Percentiles rank a stretch among this genome's conserved stretches.
phyloP scores from a whole-genome alignment of 92 coral and sea anemone species.

The Epizoanthus rinbou region DNA sequence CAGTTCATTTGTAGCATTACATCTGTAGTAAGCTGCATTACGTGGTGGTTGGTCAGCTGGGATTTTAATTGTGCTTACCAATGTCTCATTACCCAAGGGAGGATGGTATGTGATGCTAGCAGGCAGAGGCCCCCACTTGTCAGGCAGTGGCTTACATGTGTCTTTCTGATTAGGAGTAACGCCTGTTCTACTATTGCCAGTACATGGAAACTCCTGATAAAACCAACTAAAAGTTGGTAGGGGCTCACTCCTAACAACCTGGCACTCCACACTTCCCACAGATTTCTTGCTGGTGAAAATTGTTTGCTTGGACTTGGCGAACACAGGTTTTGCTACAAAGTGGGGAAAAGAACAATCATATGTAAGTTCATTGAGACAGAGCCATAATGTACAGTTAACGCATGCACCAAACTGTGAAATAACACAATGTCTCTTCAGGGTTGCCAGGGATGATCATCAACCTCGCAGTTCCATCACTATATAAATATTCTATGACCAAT shows the following conservation, averaged over 20 bases:
- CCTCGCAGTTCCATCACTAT: no score
- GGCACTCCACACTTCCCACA: constrained; percentile 9
- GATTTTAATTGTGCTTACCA: not conserved
- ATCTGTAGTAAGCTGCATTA: constrained; percentile 29
- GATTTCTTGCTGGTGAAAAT: not conserved
- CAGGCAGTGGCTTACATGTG: not conserved
- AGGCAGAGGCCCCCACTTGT: constrained; percentile 20
- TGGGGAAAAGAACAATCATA: not conserved
- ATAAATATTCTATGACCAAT: no score
- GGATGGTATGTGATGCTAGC: constrained; percentile 9
- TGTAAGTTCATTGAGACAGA: no score
- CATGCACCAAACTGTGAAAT: no score
- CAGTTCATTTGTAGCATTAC: constrained; percentile 13
- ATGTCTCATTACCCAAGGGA: not conserved
- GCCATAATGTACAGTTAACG: no score
- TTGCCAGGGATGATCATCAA: no score
- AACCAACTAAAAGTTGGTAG: constrained; percentile 16
- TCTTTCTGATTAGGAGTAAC: not conserved
- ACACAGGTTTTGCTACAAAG: constrained; percentile 17
- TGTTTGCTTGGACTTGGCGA: not conserved
- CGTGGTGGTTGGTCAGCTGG: constrained; percentile 21
- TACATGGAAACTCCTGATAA: not conserved
- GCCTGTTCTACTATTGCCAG: not conserved
- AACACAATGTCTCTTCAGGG: no score
- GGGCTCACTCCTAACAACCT: not conserved